Evolutionary conservation across 1,140 invertebrate species (phyloP), one percentile per base, ranked within the genome.

Genomic region (Rhizoglyphus robini): DNA sequence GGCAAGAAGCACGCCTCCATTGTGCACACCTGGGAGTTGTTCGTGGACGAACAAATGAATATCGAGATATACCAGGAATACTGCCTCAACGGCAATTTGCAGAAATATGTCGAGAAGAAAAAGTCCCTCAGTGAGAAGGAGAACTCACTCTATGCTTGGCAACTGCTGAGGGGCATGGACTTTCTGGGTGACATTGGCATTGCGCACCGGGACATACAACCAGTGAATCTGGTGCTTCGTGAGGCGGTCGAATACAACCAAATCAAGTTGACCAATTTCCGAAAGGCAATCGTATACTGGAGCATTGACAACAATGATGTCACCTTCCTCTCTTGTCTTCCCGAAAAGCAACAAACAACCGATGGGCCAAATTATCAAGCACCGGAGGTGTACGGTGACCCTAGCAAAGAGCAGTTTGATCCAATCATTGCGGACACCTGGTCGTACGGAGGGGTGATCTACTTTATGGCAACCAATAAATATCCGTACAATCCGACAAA

Each of bases 51-150:
- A 4, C 1, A 2, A 18, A 54, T n/a, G 2, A 63, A 63, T 29
- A 23, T 63, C 20, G 23, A 47, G 32, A 63, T 63, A 25, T 27
- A 47, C n/a, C 61, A 63, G n/a, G 61, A 51, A 27, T 61, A 2
- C 1, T 23, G 20, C 15, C n/a, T 18, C 11, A 36, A 2, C 20
- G 61, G 61, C 2, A 25, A 23, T n/a, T 23, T 63, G 1, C 8
- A 23, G 18, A 59, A 23, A 29, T 32, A 25, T 47, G 31, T 51
- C 18, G 2, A n/a, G n/a, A n/a, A 27, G 15, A 51, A 38, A 2
- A 3, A 63, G 2, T n/a, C 20, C 11, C n/a, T 63, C 36, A 31
- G 48, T 29, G 61, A 63, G 25, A 47, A 23, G n/a, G 25, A 63
- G 30, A 38, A 23, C 5, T 23, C 31, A 25, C n/a, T 23, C 1